Conservation (phyloP, 2,888 invertebrate genomes). For the Drosophila helvetica region DNA sequence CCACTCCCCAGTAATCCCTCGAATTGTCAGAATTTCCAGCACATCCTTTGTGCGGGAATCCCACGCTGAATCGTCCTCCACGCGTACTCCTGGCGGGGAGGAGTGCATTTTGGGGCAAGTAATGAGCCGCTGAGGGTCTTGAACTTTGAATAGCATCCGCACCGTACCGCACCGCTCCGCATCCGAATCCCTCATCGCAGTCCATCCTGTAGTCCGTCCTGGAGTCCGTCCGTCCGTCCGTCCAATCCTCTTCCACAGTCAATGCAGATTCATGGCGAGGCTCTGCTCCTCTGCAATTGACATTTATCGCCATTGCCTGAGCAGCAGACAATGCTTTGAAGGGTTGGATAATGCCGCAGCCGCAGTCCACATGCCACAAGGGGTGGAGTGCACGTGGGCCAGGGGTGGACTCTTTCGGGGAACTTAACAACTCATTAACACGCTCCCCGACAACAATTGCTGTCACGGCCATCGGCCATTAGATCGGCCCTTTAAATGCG, state of each 20-base stretch:
- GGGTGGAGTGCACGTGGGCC: neutral
- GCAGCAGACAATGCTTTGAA: slow-evolving; percentile 36
- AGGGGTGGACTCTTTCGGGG: slow-evolving; percentile 38
- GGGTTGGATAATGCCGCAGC: slow-evolving; percentile 3
- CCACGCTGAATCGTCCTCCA: slow-evolving; percentile 6
- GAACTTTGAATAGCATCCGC: slow-evolving; percentile 38
- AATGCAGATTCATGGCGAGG: slow-evolving; percentile 24
- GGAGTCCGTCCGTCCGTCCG: too few relatives aligned
- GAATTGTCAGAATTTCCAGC: slow-evolving; percentile 12
- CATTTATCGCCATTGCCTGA: slow-evolving; percentile 70
- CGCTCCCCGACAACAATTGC: slow-evolving; percentile 56
- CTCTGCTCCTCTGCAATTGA: slow-evolving; percentile 61
- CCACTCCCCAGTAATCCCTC: slow-evolving; percentile 9
- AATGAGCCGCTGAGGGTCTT: slow-evolving; percentile 48
- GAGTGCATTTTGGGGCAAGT: slow-evolving; percentile 48
- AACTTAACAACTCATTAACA: slow-evolving; percentile 78
- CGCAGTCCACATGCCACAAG: neutral
- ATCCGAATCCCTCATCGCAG: slow-evolving; percentile 1
- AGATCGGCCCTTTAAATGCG: slow-evolving; percentile 47
- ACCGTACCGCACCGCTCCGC: neutral
- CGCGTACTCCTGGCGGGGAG: neutral
- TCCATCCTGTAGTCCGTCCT: neutral
- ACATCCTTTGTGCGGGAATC: slow-evolving; percentile 41
- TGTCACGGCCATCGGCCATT: slow-evolving; percentile 50
- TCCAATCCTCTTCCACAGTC: neutral